A percentile compares a stretch with the other conserved stretches of the same genome.
phyloP scores from a whole-genome alignment of 1,140 invertebrate genomes.

The Heliconius himera region DNA sequence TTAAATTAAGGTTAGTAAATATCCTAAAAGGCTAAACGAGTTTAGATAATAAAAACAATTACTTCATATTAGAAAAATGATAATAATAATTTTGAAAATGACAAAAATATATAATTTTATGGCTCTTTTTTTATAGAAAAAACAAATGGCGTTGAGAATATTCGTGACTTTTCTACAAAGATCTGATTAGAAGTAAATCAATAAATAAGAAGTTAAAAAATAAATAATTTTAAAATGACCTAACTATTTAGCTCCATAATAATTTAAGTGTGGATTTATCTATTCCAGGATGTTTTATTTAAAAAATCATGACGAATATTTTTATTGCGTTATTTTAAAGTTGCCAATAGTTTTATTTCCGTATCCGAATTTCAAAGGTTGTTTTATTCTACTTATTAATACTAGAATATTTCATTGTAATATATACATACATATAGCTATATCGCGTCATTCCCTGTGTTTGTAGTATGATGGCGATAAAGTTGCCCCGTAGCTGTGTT shows the following conservation, averaged over 20 bases:
- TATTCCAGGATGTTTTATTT: background rate
- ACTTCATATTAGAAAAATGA: background rate
- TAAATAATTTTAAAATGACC: too few relatives aligned
- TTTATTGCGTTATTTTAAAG: background rate
- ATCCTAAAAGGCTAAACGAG: conserved; percentile 15
- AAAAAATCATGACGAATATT: background rate
- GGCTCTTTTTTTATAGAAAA: background rate
- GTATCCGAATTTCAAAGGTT: conserved; percentile 2
- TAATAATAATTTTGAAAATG: background rate
- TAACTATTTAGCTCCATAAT: too few relatives aligned
- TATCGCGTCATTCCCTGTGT: conserved; percentile 74
- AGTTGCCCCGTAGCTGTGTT: conserved; percentile 60
- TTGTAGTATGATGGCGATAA: conserved; percentile 72
- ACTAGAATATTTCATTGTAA: background rate
- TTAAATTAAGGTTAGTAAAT: conserved; percentile 26
- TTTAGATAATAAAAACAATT: background rate
- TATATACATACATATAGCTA: conserved; percentile 23
- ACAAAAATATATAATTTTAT: background rate
- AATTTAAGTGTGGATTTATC: too few relatives aligned
- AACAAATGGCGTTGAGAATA: background rate
- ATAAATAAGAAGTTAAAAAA: too few relatives aligned
- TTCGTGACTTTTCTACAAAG: background rate
- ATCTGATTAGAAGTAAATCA: background rate
- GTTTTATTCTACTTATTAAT: background rate
- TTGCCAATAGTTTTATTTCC: background rate